These are phyloP conservation scores for Etheostoma spectabile DNA, from an alignment of 2,113 vertebrate species.

Conservation along the genomic window DNA sequence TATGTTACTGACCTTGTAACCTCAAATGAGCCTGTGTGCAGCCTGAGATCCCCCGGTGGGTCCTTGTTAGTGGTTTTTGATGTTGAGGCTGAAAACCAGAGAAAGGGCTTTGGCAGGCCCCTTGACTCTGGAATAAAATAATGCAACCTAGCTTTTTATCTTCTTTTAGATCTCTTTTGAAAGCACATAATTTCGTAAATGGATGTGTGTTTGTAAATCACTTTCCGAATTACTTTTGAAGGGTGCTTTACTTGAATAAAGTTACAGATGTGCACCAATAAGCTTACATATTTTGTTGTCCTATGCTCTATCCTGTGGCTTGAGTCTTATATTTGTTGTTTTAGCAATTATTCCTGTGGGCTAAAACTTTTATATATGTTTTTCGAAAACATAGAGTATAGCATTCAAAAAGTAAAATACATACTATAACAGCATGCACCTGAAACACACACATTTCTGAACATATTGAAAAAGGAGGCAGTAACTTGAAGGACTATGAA, in stretches of 20 bases:
- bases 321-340: not conserved
- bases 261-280: not conserved
- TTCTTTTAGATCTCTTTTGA: not conserved
- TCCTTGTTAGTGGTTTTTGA: slow-evolving; percentile 2
- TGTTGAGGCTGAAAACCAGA: not conserved
- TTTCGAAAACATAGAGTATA: not conserved
- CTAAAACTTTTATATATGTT: not conserved
- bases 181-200: not conserved
- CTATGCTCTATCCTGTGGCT: not conserved
- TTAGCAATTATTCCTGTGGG: not conserved
- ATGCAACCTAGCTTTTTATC: not conserved
- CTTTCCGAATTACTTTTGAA: not conserved
- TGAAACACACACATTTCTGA: not conserved
- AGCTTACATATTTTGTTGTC: not conserved
- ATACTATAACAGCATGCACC: not conserved
- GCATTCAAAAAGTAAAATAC: not conserved
- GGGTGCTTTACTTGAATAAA: not conserved
- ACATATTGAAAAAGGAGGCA: not conserved
- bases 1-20: not conserved
- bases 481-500: not conserved
- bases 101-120: not conserved
- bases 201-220: not conserved
- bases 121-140: not conserved
- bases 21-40: not conserved
- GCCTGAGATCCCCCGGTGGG: not conserved